Percentiles rank a stretch among this genome's conserved stretches.
Conservation (phyloP, 2,113 vertebrate genomes). For the Python bivittatus region DNA sequence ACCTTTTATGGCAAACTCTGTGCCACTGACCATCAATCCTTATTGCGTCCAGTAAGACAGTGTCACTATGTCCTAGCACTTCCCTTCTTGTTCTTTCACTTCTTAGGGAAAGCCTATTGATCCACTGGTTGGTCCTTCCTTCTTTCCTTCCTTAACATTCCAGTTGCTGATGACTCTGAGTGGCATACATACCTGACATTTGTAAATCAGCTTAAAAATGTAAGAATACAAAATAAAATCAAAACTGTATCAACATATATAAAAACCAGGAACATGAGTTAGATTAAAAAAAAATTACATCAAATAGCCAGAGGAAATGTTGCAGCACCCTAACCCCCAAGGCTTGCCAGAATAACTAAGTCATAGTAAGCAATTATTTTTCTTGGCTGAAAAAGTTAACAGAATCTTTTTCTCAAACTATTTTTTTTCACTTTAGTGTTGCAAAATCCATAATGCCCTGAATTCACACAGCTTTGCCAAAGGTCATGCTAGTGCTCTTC, state of each 20-base stretch:
- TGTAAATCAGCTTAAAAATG: not conserved
- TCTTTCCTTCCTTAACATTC: no score
- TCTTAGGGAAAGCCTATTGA: not conserved
- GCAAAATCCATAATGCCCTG: not conserved
- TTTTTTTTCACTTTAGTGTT: not conserved
- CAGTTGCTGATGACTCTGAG: not conserved
- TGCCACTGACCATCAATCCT: not conserved
- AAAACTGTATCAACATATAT: not conserved
- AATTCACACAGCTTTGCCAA: no score
- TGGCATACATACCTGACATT: not conserved
- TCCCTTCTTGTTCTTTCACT: not conserved
- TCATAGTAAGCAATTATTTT: no score
- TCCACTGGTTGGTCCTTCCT: no score
- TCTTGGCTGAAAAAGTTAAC: no score
- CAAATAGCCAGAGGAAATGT: no score
- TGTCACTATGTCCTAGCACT: not conserved
- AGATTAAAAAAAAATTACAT: no score
- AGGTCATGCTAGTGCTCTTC: no score
- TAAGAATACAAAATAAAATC: not conserved
- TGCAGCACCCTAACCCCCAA: no score
- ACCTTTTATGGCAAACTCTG: not conserved
- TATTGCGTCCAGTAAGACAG: not conserved
- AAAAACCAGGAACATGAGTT: not conserved
- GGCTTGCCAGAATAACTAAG: no score
- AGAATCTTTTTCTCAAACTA: not conserved